These are phyloP conservation scores for Platanista minor DNA, from an alignment of 2,113 vertebrate species.

Conservation along the genomic window DNA sequence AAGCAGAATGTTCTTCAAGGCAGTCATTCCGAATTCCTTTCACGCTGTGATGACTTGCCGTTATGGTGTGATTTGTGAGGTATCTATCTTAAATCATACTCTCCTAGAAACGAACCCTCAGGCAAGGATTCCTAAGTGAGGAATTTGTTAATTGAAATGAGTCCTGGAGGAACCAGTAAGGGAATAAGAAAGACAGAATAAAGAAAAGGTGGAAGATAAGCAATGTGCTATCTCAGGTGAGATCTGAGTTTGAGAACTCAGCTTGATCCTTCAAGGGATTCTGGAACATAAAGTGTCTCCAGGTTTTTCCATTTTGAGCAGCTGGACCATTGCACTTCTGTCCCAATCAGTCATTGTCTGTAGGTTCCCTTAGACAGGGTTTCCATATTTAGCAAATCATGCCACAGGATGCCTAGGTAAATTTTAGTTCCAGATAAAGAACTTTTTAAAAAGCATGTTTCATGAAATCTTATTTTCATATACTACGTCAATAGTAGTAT, in stretches of 20 bases:
- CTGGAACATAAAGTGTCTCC: background rate
- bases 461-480: background rate
- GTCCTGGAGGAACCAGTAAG: background rate
- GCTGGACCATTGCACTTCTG: background rate
- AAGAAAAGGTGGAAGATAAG: background rate
- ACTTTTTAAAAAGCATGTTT: background rate
- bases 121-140: background rate
- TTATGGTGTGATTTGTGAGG: background rate
- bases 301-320: background rate
- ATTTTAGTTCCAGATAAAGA: background rate
- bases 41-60: background rate
- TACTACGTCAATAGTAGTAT: background rate
- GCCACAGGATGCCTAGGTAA: background rate
- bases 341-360: background rate
- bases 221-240: background rate
- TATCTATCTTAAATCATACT: background rate
- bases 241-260: background rate
- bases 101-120: background rate
- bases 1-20: background rate
- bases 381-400: background rate
- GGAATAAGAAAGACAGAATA: background rate
- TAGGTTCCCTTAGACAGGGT: background rate
- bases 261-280: background rate
- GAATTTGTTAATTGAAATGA: background rate
- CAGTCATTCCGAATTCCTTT: background rate